Evolutionary conservation across 2,113 vertebrate genomes (phyloP), one percentile per base, ranked within the genome.

Genomic region (Odobenus rosmarus): DNA sequence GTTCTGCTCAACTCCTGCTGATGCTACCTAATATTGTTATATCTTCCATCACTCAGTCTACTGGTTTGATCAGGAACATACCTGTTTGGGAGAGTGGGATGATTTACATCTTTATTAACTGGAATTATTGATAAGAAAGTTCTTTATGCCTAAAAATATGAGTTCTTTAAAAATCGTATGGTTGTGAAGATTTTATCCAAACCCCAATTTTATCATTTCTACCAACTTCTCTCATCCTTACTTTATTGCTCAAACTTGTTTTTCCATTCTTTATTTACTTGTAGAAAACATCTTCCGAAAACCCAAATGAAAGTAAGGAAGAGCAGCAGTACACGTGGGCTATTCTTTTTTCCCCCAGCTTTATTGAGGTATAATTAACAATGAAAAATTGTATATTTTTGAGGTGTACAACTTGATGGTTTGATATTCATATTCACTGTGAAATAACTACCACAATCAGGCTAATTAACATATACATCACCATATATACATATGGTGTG

Each of bases 351-450:
- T 23, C 5, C 28, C 5, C 5, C 49, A 76, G 55, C 31, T 85
- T 76, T 85, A 86, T 39, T 76, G 23, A 33, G n/a, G 69, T 33
- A 33, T 53, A 93, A 86, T 86, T 93, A 86, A 86, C 26, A 93
- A 24, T 77, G 31, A 77, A 77, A 88, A 86, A 23, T 39, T 61
- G 11, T 93, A 8, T 74, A 36, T 85, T 76, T 62, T 84, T 76
- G 31, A 85, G 42, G 33, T 53, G 42, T 93, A 16, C 24, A 62
- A 62, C 42, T 36, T 93, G 91, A 79, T 79, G 72, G 61, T 51
- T 74, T 93, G 33, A 76, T 85, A 61, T 42, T 55, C 7, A 42
- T 64, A 64, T 53, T 93, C 46, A 64, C 42, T 93, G n/a, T 55
- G 42, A 62, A 76, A 64, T 64, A 62, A 76, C 39, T 55, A 77